Evolutionary conservation across 2,888 invertebrate species (phyloP), one percentile per base, ranked within the genome.

Genomic region (Agrochola macilenta): DNA sequence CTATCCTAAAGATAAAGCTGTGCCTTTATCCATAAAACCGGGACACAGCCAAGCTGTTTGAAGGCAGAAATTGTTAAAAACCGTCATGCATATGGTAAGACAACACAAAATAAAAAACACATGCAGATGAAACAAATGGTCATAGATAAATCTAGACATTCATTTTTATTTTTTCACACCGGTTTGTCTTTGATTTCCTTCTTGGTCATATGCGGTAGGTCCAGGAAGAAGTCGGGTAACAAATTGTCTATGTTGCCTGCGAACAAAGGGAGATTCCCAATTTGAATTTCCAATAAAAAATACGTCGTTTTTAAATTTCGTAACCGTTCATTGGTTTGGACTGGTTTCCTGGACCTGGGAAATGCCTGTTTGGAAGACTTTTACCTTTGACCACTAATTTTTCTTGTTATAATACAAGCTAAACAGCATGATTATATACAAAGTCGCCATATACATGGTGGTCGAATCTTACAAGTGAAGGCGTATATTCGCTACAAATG

Each of bases 161-260:
- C 57, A 76, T 82, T 78, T 78, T 77, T 72, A 81, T 86, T 85
- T 76, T 76, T 86, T 93, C 93, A 92, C 92, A 95, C 95, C 95
- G 95, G 93, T 90, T 91, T 93, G 69, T 89, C 84, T 69, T 89
- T 87, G 70, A 43, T 54, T 82, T 70, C 83, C 82, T 77, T 81
- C 81, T 88, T 88, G 82, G 87, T 88, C 76, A 89, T 90, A 64
- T 88, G 93, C 82, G 92, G 94, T 80, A 91, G 91, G 69, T 96
- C 98, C 94, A 99, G 96, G 97, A 99, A 99, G 96, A 99, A 99
- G 96, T 99, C 99, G 0, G 97, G 97, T 97, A 99, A 97, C 83
- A 99, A 96, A 83, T 97, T 97, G 80, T 97, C 96, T 88, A 97
- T 92, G 92, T 97, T 97, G 90, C 97, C 97, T 97, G 94, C 82